Percentiles rank a stretch among this genome's conserved stretches.
These are phyloP conservation scores for Pimephales promelas DNA, from an alignment of 2,113 vertebrate species.

Conservation along the genomic window DNA sequence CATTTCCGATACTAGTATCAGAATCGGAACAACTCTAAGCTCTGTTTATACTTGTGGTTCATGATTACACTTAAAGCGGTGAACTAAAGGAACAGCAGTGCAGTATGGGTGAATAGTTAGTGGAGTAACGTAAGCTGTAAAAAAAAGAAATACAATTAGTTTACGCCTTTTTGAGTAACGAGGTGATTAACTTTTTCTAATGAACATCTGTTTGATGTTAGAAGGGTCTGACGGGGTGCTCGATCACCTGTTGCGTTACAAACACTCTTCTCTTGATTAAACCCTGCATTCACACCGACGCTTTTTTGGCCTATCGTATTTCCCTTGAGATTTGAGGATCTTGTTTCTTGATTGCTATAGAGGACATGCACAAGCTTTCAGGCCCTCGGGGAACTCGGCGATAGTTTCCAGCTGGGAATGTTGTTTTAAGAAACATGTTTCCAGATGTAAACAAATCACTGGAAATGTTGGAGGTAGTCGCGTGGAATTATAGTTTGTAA, in stretches of 20 bases:
- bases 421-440: conserved; percentile 51
- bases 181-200: not conserved
- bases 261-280: not conserved
- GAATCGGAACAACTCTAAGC: too few species aligned
- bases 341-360: conserved; percentile 8
- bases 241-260: not conserved
- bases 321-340: conserved; percentile 22
- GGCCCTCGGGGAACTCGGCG: conserved; percentile 10
- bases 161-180: not conserved
- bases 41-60: too few species aligned
- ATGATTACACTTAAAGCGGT: too few species aligned
- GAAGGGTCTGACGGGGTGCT: not conserved
- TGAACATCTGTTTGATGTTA: not conserved
- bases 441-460: conserved; percentile 46
- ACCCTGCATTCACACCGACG: conserved; percentile 2
- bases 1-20: too few species aligned
- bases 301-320: not conserved
- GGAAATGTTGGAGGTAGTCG: conserved; percentile 36
- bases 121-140: not conserved
- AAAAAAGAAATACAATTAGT: not conserved
- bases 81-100: too few species aligned
- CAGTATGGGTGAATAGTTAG: not conserved
- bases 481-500: not conserved
- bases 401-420: conserved; percentile 54
- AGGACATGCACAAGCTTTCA: conserved; percentile 4